Evolutionary conservation across 1,140 invertebrate genomes (phyloP), one percentile per base, ranked within the genome.

Genomic region (Conus ventricosus): DNA sequence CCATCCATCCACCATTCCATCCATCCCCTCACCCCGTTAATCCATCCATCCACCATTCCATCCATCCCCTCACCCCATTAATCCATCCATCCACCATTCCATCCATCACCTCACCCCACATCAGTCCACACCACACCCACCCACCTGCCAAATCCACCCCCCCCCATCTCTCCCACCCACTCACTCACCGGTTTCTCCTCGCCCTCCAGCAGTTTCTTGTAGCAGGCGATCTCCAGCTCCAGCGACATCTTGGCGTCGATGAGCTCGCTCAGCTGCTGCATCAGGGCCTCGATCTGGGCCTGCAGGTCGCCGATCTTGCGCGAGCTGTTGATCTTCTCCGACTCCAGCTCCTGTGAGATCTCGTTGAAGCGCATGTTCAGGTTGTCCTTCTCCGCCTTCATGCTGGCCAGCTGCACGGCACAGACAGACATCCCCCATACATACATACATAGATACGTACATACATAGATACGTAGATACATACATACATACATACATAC

Each of bases 161-260:
- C 39, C 78, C 78, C 8, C 15, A 67, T 27, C 57, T 27, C 60
- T n/a, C 15, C 17, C 27, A 27, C n/a, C 25, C 63, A 5, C 54
- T 54, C 23, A 11, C 90, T 91, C 76, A 93, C 92, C 94, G 92
- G 90, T 91, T 91, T 94, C 91, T 95, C 95, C 90, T 95, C 95
- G 81, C 92, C 91, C 90, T 95, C 95, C 91, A 95, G 89, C 83
- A 95, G 90, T 88, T 95, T 94, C 84, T 94, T 92, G 92, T 95
- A 95, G 75, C 95, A 95, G 84, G 92, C 92, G 89, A 95, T 95
- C 91, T 95, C 95, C 27, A 95, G 92, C 89, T 95, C 95, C 87
- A 95, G 88, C 23, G 93, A 93, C 57, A 95, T 93, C 91, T 96
- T 96, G 85, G 94, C 95, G 90, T 96, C 95, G 92, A 94, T 93